A percentile compares a stretch with the other conserved stretches of the same genome.
Evolutionary conservation across 1,140 invertebrate species (phyloP).

Genomic region (Zaprionus ornatus): DNA sequence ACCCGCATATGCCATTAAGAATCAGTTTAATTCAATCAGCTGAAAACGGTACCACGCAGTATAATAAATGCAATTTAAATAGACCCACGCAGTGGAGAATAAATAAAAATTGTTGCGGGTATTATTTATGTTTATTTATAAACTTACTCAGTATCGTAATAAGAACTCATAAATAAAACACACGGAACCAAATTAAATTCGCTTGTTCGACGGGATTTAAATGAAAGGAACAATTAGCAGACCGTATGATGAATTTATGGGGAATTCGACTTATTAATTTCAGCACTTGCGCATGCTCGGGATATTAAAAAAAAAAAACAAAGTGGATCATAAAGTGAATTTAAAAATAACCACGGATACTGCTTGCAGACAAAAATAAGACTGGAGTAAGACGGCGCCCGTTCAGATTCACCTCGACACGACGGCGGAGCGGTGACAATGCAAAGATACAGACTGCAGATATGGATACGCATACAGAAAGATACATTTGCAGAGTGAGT

Average conservation of each 20-base stretch:
- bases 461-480: slow-evolving; percentile 8
- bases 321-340: slow-evolving; percentile 44
- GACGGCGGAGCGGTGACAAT: slow-evolving; percentile 26
- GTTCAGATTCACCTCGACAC: slow-evolving; percentile 19
- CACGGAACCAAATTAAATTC: slow-evolving; percentile 20
- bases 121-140: slow-evolving; percentile 42
- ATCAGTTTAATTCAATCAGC: neutral
- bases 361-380: slow-evolving; percentile 18
- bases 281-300: slow-evolving; percentile 44
- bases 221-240: slow-evolving; percentile 38
- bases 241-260: slow-evolving; percentile 24
- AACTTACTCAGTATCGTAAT: slow-evolving; percentile 79
- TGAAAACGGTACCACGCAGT: neutral
- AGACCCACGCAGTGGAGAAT: neutral
- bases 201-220: slow-evolving; percentile 17
- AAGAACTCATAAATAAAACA: slow-evolving; percentile 76
- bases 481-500: neutral
- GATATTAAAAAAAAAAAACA: slow-evolving; percentile 36
- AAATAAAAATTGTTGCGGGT: slow-evolving; percentile 1
- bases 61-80: slow-evolving; percentile 12
- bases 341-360: slow-evolving; percentile 43
- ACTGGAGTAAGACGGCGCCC: slow-evolving; percentile 18
- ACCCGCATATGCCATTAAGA: too few species aligned
- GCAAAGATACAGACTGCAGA: slow-evolving; percentile 18
- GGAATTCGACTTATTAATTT: slow-evolving; percentile 13